phyloP scores from a whole-genome alignment of 2,888 invertebrate species.

The Lepidonotus clava region DNA sequence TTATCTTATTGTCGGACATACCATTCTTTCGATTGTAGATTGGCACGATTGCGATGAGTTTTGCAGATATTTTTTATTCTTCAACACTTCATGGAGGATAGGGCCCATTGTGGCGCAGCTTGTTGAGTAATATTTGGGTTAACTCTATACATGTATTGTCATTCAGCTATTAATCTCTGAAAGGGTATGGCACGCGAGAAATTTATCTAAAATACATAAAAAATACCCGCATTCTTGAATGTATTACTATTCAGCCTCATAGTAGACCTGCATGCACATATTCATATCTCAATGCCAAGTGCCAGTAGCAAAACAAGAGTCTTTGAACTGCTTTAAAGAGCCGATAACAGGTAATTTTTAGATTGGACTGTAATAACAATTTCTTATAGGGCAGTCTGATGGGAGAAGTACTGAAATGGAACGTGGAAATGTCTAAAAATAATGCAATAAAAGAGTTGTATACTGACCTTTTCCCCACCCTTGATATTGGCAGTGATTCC shows the following conservation, averaged over 20 bases:
- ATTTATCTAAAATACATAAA: too few relatives aligned
- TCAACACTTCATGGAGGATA: neutral
- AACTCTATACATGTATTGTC: neutral
- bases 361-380: too few relatives aligned
- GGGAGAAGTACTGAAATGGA: neutral
- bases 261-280: neutral
- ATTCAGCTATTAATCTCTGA: neutral
- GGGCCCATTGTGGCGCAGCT: neutral
- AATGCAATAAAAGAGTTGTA: neutral
- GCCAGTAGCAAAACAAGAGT: neutral
- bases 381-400: neutral
- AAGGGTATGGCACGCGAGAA: too few relatives aligned
- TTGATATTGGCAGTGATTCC: slow-evolving; percentile 63
- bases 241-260: too few relatives aligned
- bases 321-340: neutral
- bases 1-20: neutral
- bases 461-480: slow-evolving; percentile 69
- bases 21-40: neutral
- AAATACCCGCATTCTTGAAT: too few relatives aligned
- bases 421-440: neutral
- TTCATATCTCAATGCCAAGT: neutral
- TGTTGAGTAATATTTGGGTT: neutral
- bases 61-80: neutral
- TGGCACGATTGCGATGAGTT: neutral
- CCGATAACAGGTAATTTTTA: neutral